phyloP scores from a whole-genome alignment of 2,113 vertebrate genomes.

The Tonatia bakeri region DNA sequence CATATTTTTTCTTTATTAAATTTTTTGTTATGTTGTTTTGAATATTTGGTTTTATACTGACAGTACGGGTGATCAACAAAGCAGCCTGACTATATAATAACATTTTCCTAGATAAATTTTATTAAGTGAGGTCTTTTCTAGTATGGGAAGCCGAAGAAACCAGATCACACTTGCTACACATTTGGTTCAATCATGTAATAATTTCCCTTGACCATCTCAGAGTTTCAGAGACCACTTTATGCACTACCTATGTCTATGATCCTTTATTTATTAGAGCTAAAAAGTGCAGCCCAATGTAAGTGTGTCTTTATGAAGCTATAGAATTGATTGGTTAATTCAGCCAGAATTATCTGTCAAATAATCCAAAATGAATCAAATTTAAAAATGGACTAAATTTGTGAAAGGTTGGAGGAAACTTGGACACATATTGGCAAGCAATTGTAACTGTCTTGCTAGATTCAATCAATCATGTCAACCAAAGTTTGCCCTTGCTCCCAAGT shows the following conservation, averaged over 20 bases:
- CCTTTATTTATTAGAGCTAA: not conserved
- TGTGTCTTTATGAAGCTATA: not conserved
- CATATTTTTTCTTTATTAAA: slow-evolving; percentile 66
- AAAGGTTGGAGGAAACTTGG: not conserved
- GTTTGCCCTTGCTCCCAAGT: not conserved
- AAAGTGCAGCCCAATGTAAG: not conserved
- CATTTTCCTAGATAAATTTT: not conserved
- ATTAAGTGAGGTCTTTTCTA: not conserved
- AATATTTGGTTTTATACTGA: slow-evolving; percentile 59
- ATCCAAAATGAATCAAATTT: slow-evolving; percentile 26
- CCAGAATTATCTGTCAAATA: not conserved
- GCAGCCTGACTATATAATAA: not conserved
- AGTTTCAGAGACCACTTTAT: not conserved
- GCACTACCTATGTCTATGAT: not conserved
- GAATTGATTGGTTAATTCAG: not conserved
- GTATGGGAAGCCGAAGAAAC: not conserved
- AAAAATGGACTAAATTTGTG: not conserved
- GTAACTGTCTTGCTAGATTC: not conserved
- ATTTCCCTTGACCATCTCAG: not conserved
- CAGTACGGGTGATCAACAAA: slow-evolving; percentile 43
- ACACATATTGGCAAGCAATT: not conserved
- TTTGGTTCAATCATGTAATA: slow-evolving; percentile 1
- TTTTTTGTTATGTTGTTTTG: slow-evolving; percentile 52
- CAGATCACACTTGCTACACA: not conserved
- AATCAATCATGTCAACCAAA: not conserved